phyloP scores from a whole-genome alignment of 2,113 vertebrate genomes.

The Strix aluco region DNA sequence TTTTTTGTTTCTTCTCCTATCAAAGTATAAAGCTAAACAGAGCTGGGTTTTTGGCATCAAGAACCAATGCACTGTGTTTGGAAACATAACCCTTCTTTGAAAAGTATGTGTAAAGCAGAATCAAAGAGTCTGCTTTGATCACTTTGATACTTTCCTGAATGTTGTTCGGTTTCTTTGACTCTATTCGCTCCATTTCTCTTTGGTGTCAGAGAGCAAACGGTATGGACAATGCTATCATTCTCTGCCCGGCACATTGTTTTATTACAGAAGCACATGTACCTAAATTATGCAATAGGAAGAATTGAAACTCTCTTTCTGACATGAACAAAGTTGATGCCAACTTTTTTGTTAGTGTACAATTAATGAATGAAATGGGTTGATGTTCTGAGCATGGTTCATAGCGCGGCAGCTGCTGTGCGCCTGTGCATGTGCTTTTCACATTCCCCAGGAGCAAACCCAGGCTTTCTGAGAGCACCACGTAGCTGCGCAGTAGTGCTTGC shows the following conservation, averaged over 20 bases:
- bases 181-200: neutral
- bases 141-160: conserved; percentile 27
- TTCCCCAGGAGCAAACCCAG: neutral
- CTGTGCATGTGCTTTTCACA: neutral
- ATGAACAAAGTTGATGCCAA: conserved; percentile 22
- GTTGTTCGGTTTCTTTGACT: neutral
- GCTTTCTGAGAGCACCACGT: fast-evolving
- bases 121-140: conserved; percentile 54
- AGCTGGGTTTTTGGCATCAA: neutral
- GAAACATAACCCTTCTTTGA: conserved; percentile 25
- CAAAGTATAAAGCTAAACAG: neutral
- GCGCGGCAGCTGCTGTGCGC: neutral
- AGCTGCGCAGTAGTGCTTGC: neutral
- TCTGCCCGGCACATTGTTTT: neutral
- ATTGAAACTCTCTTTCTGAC: neutral
- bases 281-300: conserved; percentile 44
- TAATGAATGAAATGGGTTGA: neutral
- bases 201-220: conserved; percentile 29
- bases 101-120: neutral
- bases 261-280: conserved; percentile 4
- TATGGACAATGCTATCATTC: conserved; percentile 17
- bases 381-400: neutral
- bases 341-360: neutral
- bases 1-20: neutral
- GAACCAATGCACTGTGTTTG: neutral